phyloP scores from a whole-genome alignment of 2,113 vertebrate species.

The Gallinago paraguaiae region DNA sequence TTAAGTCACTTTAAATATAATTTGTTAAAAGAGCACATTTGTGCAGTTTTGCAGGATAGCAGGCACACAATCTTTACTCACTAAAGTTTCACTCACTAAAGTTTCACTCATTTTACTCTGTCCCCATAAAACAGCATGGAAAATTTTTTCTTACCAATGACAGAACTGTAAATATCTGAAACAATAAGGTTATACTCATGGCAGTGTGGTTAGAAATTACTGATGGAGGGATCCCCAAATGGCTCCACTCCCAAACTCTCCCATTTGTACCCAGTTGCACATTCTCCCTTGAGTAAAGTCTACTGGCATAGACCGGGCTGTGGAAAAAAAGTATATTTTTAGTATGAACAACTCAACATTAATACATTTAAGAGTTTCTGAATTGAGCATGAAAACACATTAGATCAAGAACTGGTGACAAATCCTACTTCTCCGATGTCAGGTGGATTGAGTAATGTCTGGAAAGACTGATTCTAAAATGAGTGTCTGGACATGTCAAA shows the following conservation, averaged over 20 bases:
- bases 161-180: not conserved
- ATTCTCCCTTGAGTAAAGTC: constrained; percentile 8
- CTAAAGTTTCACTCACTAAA: not conserved
- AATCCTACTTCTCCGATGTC: constrained; percentile 39
- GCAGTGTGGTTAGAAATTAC: not conserved
- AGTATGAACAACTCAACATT: not conserved
- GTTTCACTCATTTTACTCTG: too few species aligned
- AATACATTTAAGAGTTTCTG: constrained; percentile 9
- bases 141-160: not conserved
- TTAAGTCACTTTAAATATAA: not conserved
- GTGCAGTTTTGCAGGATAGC: not conserved
- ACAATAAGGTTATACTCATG: not conserved
- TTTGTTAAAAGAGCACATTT: not conserved
- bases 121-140: not conserved
- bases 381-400: constrained; percentile 48
- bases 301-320: not conserved
- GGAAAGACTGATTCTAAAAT: constrained; percentile 46
- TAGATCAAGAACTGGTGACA: constrained; percentile 33
- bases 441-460: constrained; percentile 63
- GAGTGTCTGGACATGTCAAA: constrained; percentile 40
- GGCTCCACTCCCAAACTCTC: not conserved
- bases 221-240: not conserved
- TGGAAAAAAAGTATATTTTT: constrained; percentile 32
- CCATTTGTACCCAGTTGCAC: not conserved
- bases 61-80: not conserved